Percentiles rank a stretch among this genome's conserved stretches.
phyloP scores from a whole-genome alignment of 2,113 vertebrate species.

The Phaetusa simplex region DNA sequence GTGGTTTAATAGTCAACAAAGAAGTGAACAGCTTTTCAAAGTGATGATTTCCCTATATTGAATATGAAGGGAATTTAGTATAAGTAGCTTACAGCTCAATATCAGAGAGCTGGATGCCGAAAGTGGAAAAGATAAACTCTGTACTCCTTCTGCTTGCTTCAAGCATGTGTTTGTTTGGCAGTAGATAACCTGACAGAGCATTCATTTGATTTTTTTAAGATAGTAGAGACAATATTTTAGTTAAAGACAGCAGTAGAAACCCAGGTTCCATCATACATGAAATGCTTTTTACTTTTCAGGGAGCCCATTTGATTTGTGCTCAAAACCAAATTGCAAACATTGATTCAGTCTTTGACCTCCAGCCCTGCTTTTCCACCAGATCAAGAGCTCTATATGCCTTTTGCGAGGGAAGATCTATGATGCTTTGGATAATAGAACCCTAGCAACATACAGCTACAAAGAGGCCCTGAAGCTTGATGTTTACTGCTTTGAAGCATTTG shows the following conservation, averaged over 20 bases:
- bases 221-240: background rate
- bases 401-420: constrained; percentile 98
- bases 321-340: constrained; percentile 26
- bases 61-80: background rate
- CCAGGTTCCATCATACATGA: background rate
- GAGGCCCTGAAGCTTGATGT: constrained; percentile 99
- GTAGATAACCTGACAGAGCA: background rate
- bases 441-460: constrained; percentile 97
- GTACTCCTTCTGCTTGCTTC: background rate
- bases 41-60: background rate
- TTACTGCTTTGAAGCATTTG: constrained; percentile 99
- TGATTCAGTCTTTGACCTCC: constrained; percentile 49
- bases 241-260: background rate
- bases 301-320: constrained; percentile 38
- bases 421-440: constrained; percentile 93
- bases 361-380: constrained; percentile 77
- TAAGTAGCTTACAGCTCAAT: background rate
- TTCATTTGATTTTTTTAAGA: background rate
- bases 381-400: constrained; percentile 97
- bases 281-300: constrained; percentile 30
- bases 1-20: background rate
- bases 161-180: background rate
- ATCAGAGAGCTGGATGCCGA: background rate
- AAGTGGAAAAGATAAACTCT: background rate
- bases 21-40: background rate